Base-by-base conservation (phyloP, 2,113 vertebrate species). In the Ranitomeya imitator region DNA sequence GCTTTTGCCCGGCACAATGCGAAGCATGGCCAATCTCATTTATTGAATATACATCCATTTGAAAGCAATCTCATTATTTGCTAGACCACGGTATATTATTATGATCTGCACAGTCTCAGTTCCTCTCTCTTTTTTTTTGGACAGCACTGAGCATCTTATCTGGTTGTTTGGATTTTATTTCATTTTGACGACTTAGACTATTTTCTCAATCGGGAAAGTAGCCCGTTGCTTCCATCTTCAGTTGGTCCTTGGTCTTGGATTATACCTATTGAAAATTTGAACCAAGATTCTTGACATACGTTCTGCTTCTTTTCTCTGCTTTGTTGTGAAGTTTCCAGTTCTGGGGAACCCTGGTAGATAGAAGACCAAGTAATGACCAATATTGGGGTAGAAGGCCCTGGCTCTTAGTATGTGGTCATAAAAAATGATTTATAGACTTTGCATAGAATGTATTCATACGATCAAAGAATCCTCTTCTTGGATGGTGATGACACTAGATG, bases 41-140 rank as follows among this genome's bases (percentile, higher is more conserved):
- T 67, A 67, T 54, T 83, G 45, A 83, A 45, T 51, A 52, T 63
- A 52, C 59, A 83, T 67, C 37, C 81, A 83, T 83, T 80, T 59
- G 78, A 80, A 80, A 80, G 78, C 78, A 80, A 80, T 80, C 78
- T 59, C 78, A 80, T 80, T 80, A 80, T 60, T 80, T 80, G 78
- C 54, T 57, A 59, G 52, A 23, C 77, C 77, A 79, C 77, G 77
- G 51, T 79, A 8, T 61, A 10, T 61, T 83, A 69, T 83, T n/a
- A 83, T 65, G 31, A 65, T 45, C 26, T 19, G 15, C 60, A 83
- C 37, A 63, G 59, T 37, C 23, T 21, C 12, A n/a, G 11, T 54
- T 45, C 57, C 10, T 52, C 81, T 23, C 23, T 59, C 78, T 51
- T 4, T 52, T 14, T 69, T 80, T 37, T 63, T 51, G 59, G 31